Evolutionary conservation across 2,113 vertebrate species (phyloP).

Genomic region (Ceyx melanurus): DNA sequence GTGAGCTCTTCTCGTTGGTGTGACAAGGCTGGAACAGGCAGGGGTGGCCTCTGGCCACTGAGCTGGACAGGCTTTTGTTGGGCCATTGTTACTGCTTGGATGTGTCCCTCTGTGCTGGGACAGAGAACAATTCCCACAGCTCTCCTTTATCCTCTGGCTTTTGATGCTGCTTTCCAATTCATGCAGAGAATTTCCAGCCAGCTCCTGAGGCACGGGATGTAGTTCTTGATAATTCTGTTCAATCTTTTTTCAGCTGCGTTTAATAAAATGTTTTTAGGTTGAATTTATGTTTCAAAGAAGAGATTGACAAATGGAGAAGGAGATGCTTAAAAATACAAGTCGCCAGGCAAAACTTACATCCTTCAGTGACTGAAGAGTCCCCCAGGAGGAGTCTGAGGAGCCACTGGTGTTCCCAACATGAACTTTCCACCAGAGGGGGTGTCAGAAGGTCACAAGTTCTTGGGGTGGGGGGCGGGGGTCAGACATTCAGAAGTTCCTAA

Average conservation of each 20-base stretch:
- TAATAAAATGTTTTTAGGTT: background rate
- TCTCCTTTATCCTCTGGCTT: background rate
- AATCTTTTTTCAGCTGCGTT: background rate
- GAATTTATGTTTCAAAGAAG: background rate
- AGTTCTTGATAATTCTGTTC: background rate
- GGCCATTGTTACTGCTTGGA: background rate
- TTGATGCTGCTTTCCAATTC: background rate
- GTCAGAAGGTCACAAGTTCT: too few species aligned
- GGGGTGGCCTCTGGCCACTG: background rate
- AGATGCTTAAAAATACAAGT: background rate
- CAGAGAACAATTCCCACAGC: background rate
- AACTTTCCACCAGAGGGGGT: too few species aligned
- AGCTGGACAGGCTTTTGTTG: background rate
- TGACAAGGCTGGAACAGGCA: background rate
- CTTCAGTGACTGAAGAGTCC: background rate
- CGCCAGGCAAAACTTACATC: background rate
- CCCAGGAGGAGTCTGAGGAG: background rate
- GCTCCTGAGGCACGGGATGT: background rate
- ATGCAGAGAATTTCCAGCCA: background rate
- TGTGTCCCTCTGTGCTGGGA: background rate
- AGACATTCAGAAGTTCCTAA: too few species aligned
- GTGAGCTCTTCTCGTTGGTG: background rate
- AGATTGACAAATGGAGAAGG: background rate
- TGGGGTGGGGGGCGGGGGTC: too few species aligned
- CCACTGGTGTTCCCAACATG: background rate